Evolutionary conservation across 1,140 invertebrate species (phyloP).

Genomic region (Drosophila kurseongensis): DNA sequence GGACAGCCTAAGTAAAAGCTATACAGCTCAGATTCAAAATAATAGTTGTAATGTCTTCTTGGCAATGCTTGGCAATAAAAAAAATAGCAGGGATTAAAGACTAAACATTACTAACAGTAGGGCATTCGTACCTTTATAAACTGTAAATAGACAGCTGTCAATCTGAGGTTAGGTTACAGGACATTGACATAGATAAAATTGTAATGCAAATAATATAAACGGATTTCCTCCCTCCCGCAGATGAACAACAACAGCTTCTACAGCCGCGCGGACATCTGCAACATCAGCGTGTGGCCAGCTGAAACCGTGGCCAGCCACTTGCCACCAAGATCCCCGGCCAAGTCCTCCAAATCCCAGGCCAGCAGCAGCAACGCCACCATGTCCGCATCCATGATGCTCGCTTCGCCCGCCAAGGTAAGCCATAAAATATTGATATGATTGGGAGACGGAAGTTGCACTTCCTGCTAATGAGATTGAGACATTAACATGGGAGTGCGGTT

Average conservation of each 20-base stretch:
- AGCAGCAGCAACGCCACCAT: conserved; percentile 77
- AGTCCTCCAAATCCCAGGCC: conserved; percentile 64
- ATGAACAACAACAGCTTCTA: conserved; percentile 55
- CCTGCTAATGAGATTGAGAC: conserved; percentile 10
- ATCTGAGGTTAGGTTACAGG: too few relatives aligned
- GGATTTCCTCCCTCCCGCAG: conserved; percentile 7
- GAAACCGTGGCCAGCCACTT: conserved; percentile 55
- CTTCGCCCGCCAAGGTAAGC: conserved; percentile 72
- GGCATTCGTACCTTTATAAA: too few relatives aligned
- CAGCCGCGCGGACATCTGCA: conserved; percentile 74
- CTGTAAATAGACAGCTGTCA: too few relatives aligned
- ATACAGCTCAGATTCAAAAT: background rate
- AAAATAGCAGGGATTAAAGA: too few relatives aligned
- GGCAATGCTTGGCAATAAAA: too few relatives aligned
- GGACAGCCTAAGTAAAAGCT: conserved; percentile 31
- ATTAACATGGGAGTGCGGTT: conserved; percentile 1
- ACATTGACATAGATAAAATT: too few relatives aligned
- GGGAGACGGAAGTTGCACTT: conserved; percentile 20
- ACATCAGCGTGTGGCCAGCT: conserved; percentile 63
- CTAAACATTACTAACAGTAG: too few relatives aligned
- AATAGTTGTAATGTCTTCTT: background rate
- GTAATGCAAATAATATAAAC: background rate
- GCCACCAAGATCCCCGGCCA: conserved; percentile 73
- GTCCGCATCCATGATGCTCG: conserved; percentile 37
- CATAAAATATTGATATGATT: background rate